These are phyloP conservation scores for Aix galericulata DNA, from an alignment of 2,113 vertebrate species.

Conservation along the genomic window DNA sequence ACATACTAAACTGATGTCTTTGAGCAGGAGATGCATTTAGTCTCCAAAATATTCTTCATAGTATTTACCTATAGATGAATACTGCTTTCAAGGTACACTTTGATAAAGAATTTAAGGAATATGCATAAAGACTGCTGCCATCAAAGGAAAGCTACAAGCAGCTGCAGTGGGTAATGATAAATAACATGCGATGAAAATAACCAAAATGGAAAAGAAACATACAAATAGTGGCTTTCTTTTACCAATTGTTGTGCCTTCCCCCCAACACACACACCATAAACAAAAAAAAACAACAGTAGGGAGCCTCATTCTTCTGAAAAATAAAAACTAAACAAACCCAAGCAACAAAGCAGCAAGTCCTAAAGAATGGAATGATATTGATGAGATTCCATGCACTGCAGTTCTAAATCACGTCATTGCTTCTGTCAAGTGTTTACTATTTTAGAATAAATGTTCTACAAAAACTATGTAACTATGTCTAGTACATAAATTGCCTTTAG, in stretches of 20 bases:
- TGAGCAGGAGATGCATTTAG: background rate
- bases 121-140: background rate
- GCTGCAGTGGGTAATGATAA: background rate
- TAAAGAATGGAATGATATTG: background rate
- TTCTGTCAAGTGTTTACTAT: background rate
- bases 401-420: background rate
- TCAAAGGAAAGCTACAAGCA: constrained; percentile 15
- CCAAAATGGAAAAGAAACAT: background rate
- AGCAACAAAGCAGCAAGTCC: background rate
- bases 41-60: background rate
- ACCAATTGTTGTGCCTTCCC: background rate
- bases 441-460: background rate
- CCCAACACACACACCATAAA: background rate
- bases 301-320: background rate
- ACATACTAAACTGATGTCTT: background rate
- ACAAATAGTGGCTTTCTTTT: background rate
- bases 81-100: background rate
- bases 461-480: background rate
- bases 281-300: background rate
- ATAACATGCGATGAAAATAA: background rate
- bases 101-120: constrained; percentile 8
- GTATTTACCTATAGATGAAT: background rate
- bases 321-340: background rate
- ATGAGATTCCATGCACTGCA: background rate
- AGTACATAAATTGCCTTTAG: background rate